phyloP scores from a whole-genome alignment of 2,797 vertebrate species.

The Hippoglossus hippoglossus region DNA sequence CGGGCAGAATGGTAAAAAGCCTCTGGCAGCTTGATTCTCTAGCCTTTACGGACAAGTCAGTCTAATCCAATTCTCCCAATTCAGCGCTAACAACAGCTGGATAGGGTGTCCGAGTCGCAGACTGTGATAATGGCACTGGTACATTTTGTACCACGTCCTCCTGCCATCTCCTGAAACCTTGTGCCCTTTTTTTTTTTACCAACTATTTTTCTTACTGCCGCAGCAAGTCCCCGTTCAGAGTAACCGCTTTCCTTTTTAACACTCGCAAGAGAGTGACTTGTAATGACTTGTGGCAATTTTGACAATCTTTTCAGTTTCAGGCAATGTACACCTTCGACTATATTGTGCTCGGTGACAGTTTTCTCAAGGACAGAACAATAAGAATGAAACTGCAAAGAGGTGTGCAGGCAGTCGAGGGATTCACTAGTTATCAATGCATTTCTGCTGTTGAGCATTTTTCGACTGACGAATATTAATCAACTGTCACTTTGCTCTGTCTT shows the following conservation, averaged over 20 bases:
- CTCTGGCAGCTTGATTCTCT: conserved; percentile 58
- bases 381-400: conserved; percentile 20
- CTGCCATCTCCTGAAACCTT: conserved; percentile 48
- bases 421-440: conserved; percentile 25
- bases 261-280: conserved; percentile 14
- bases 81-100: conserved; percentile 55
- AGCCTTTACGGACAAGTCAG: conserved; percentile 69
- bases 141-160: conserved; percentile 41
- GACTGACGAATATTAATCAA: conserved; percentile 53
- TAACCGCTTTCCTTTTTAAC: conserved; percentile 6
- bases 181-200: conserved; percentile 14
- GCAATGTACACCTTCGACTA: conserved; percentile 32
- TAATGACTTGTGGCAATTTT: conserved; percentile 40
- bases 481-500: conserved; percentile 34
- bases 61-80: conserved; percentile 64
- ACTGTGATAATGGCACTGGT: conserved; percentile 44
- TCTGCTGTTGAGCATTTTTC: conserved; percentile 12
- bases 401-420: conserved; percentile 6
- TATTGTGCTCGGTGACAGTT: conserved; percentile 53
- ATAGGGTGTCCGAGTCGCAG: conserved; percentile 11
- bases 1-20: conserved; percentile 54
- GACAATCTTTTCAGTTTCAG: conserved; percentile 39
- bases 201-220: conserved; percentile 18
- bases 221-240: conserved; percentile 1
- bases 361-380: conserved; percentile 55